phyloP scores from a whole-genome alignment of 2,888 invertebrate genomes.

The Cabera pusaria region DNA sequence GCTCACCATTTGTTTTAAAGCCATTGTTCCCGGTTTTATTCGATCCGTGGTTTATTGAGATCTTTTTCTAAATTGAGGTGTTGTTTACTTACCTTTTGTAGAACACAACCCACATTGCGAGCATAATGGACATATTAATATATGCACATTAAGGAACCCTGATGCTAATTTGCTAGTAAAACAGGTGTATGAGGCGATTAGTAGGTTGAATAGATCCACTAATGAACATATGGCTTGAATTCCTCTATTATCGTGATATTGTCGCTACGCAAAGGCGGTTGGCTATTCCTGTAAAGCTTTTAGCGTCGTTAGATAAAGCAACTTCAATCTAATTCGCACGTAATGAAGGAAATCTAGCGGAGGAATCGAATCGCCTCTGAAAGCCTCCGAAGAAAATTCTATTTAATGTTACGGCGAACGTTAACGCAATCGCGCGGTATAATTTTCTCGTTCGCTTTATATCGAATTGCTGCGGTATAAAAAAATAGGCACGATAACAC shows the following conservation, averaged over 20 bases:
- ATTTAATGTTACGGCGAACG: conserved; percentile 27
- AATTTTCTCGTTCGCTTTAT: conserved; percentile 26
- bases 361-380: conserved; percentile 30
- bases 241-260: conserved; percentile 7
- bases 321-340: conserved; percentile 28
- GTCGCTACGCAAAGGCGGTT: background rate
- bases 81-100: conserved; percentile 10
- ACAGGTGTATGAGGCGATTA: conserved; percentile 22
- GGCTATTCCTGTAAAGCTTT: conserved; percentile 17
- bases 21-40: conserved; percentile 38
- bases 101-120: background rate
- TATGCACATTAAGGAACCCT: conserved; percentile 9
- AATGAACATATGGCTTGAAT: no score
- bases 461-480: conserved; percentile 9
- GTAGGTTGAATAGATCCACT: no score
- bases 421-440: conserved; percentile 23
- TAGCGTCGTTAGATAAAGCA: conserved; percentile 25
- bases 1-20: conserved; percentile 38
- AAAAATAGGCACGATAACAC: background rate
- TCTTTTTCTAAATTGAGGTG: conserved; percentile 25
- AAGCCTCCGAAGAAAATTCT: conserved; percentile 26
- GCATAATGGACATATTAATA: conserved; percentile 10
- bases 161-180: conserved; percentile 21
- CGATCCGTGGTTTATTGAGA: conserved; percentile 31
- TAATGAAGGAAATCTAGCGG: conserved; percentile 31